phyloP scores from a whole-genome alignment of 2,888 invertebrate genomes.

The Apamea monoglypha region DNA sequence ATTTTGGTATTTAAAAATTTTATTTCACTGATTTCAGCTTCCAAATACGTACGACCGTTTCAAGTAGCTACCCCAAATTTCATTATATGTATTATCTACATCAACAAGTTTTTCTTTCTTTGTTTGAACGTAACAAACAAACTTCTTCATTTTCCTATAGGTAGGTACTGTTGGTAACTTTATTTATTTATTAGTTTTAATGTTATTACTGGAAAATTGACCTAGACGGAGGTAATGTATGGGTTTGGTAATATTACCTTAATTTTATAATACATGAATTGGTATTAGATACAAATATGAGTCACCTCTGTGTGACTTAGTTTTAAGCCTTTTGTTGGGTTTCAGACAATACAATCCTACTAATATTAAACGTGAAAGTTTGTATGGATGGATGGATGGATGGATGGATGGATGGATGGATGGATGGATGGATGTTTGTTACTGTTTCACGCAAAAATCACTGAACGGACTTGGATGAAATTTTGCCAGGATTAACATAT shows the following conservation, averaged over 20 bases:
- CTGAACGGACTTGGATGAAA: too few relatives aligned
- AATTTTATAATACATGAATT: background rate
- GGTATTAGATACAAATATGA: background rate
- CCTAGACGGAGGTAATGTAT: constrained; percentile 5
- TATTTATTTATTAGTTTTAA: constrained; percentile 15
- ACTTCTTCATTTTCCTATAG: background rate
- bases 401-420: too few relatives aligned
- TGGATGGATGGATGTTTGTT: too few relatives aligned
- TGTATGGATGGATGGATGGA: too few relatives aligned
- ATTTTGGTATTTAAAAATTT: background rate
- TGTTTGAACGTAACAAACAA: background rate
- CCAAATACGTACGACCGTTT: background rate
- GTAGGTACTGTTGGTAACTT: background rate
- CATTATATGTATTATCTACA: background rate
- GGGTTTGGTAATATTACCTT: background rate
- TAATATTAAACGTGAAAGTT: too few relatives aligned
- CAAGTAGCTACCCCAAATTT: background rate
- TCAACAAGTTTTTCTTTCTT: background rate
- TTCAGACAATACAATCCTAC: background rate
- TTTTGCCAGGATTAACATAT: too few relatives aligned
- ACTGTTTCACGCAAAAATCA: too few relatives aligned
- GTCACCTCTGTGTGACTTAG: background rate
- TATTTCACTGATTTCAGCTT: background rate
- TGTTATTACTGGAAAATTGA: constrained; percentile 21
- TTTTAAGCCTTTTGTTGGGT: background rate